Evolutionary conservation across 92 coral and sea anemone genomes (phyloP), one percentile per base, ranked within the genome.

Genomic region (Actinostola sp.): DNA sequence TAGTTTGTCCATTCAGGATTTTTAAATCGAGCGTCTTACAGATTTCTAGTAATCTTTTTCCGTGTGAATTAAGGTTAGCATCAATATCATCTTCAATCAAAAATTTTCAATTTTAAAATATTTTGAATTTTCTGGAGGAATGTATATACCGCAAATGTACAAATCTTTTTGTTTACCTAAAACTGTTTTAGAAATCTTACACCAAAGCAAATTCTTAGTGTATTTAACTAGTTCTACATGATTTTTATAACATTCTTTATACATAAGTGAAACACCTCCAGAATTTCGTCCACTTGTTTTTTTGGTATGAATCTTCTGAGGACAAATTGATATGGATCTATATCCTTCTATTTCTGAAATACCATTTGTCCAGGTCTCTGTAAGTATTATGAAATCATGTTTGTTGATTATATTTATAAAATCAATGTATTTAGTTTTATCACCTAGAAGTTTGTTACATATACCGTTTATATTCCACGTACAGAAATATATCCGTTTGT

Each of bases 391-490:
- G 36, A 82, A 75, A 62, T 82, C 82, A 46, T 67, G 70, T 51
- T 75, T 82, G 32, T 44, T 59, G 14, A 76, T 36, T 35, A 49
- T 57, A 27, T 69, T 31, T 32, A 33, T 36, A 68, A 82, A 82
- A 65, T 74, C 81, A 66, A 25, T 3, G 39, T 46, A 55, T 43
- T 66, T 52, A 42, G 41, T 66, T 52, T 82, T 82, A 59, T 82
- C 39, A 31, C 77, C 87, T 23, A 82, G 44, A 30, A 65, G 60
- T 41, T 66, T 81, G 61, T 58, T 66, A 20, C 20, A 16, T 17
- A 80, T 63, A 21, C 87, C 87, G 38, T 74, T 58, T 41, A 82
- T 59, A 46, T 82, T 82, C 81, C 81, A 82, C 11, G 87, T 8
- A 67, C 86, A 72, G 65, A 81, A 56, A 48, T 81, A 62, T 3